phyloP scores from a whole-genome alignment of 2,113 vertebrate genomes.

The Eolophus roseicapilla region DNA sequence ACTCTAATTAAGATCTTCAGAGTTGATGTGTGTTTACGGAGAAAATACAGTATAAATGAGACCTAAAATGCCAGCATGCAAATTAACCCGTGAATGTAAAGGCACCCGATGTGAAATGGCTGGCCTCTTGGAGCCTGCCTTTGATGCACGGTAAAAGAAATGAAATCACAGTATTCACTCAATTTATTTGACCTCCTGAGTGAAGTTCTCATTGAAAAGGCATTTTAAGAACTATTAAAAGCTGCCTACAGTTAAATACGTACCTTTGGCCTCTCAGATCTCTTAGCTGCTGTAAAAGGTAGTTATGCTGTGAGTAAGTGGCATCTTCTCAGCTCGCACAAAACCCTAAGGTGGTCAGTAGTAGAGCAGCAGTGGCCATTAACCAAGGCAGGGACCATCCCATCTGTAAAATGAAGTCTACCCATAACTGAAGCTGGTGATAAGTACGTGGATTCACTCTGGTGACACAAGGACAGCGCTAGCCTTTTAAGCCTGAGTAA shows the following conservation, averaged over 20 bases:
- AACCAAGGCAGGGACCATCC: not conserved
- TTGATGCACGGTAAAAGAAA: not conserved
- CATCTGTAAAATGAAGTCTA: not conserved
- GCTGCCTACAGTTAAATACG: not conserved
- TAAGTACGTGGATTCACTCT: not conserved
- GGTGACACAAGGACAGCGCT: not conserved
- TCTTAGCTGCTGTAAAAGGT: not conserved
- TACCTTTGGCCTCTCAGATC: not conserved
- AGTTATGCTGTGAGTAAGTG: not conserved
- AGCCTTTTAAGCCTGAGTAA: not conserved
- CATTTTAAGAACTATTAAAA: not conserved
- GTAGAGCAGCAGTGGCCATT: not conserved
- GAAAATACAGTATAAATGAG: not conserved
- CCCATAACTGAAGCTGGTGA: not conserved
- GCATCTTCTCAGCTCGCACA: not conserved
- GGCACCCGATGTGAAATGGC: not conserved
- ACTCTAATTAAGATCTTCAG: conserved; percentile 52
- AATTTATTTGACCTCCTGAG: not conserved
- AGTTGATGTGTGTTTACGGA: conserved; percentile 38
- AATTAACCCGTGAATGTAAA: not conserved
- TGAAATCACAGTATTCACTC: not conserved
- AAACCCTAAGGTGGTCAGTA: not conserved
- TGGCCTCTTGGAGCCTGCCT: not conserved
- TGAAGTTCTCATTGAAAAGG: not conserved
- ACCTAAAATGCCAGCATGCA: not conserved